phyloP scores from a whole-genome alignment of 2,797 vertebrate genomes.

The Siniperca obscura region DNA sequence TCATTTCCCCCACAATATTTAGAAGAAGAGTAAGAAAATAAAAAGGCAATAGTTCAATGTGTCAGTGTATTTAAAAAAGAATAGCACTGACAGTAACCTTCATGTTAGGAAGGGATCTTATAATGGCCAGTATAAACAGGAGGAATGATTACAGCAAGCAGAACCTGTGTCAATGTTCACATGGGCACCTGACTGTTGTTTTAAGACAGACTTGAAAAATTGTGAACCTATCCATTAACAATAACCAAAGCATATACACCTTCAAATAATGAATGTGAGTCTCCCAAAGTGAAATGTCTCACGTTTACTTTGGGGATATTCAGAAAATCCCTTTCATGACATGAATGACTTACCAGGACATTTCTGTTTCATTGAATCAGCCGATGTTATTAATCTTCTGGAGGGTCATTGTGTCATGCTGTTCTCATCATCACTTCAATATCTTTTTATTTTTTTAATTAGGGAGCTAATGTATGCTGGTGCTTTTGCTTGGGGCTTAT shows the following conservation, averaged over 20 bases:
- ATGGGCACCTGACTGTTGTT: not conserved
- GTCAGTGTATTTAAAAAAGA: not conserved
- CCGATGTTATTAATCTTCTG: not conserved
- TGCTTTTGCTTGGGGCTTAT: slow-evolving; percentile 53
- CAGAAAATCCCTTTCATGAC: not conserved
- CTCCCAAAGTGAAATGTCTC: not conserved
- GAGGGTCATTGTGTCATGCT: no score
- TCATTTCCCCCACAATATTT: not conserved
- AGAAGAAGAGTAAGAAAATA: not conserved
- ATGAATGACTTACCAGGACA: not conserved
- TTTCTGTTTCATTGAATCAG: not conserved
- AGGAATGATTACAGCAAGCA: not conserved
- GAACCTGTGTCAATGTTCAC: not conserved
- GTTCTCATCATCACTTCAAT: not conserved
- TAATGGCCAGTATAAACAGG: not conserved
- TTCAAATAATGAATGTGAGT: not conserved
- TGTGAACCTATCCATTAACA: not conserved
- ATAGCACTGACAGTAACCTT: not conserved
- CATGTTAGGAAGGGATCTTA: no score
- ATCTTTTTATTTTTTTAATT: not conserved
- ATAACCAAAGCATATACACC: no score
- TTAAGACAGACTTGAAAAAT: not conserved
- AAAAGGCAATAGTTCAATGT: not conserved
- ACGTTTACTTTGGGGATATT: not conserved
- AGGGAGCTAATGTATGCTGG: slow-evolving; percentile 20